Evolutionary conservation across 2,797 vertebrate genomes (phyloP), one percentile per base, ranked within the genome.

Genomic region (Eospalax fontanierii): DNA sequence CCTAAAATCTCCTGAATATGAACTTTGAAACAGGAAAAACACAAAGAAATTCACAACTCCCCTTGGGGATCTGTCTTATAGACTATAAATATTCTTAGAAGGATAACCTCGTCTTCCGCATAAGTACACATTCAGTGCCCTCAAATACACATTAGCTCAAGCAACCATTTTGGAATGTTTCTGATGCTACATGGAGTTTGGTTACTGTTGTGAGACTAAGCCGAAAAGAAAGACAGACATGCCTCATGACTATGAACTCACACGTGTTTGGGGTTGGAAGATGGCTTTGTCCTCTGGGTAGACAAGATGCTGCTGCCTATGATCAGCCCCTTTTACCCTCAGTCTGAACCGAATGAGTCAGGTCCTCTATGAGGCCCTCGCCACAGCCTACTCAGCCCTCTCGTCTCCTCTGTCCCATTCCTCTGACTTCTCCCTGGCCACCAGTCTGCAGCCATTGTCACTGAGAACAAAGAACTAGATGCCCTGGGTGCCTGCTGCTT

Each of bases 231-330:
- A 61, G 46, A 43, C 59, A 59, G 1, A 54, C 50, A 40, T 61
- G 24, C 68, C 22, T 35, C 1, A 12, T 1, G 4, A 6, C n/a
- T 71, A 24, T 0, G 3, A 24, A 22, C 65, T 40, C n/a, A 22
- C 14, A 11, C 3, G 35, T 1, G 7, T 30, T 30, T 40, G 4
- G 24, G 35, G 19, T 26, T 35, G 19, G 84, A 57, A 71, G 33
- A 28, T 0, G 8, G 35, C 0, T 1, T 12, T 15, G 0, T 6
- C n/a, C n/a, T 33, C 75, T 4, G 16, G 4, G 38, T 6, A 4
- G 50, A 30, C 9, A 0, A 74, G n/a, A 28, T 16, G 2, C 1
- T 26, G 61, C 9, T 15, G 33, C 24, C 33, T 1, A 11, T 0
- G 8, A 18, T 33, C 35, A 30, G 50, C 11, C 61, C 61, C 15